Percentiles rank a stretch among this genome's conserved stretches.
Evolutionary conservation across 2,888 invertebrate genomes (phyloP).

Genomic region (Monochamus alternatus): DNA sequence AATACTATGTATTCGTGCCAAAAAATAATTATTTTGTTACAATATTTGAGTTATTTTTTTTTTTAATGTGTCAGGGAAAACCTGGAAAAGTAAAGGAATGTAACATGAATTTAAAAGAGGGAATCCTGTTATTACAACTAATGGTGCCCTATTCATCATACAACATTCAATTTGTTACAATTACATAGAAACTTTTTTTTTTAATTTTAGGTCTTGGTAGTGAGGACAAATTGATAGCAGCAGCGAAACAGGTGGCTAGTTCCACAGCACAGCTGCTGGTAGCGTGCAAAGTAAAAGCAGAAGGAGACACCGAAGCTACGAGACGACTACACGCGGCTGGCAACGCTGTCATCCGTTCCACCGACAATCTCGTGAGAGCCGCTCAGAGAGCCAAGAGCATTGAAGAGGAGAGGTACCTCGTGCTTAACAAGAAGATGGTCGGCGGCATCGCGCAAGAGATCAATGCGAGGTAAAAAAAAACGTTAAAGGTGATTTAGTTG

Average conservation of each 20-base stretch:
- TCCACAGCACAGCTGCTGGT: constrained; percentile 98
- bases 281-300: constrained; percentile 99
- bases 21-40: no score
- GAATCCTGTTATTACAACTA: no score
- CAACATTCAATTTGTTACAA: no score
- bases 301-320: constrained; percentile 95
- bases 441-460: constrained; percentile 98
- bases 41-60: no score
- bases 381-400: constrained; percentile 94
- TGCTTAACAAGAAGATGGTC: constrained; percentile 94
- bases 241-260: constrained; percentile 96
- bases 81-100: no score
- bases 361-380: constrained; percentile 96
- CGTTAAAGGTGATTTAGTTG: not conserved
- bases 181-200: not conserved
- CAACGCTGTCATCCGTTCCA: constrained; percentile 97
- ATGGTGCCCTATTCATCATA: no score
- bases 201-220: constrained; percentile 77
- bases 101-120: no score
- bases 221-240: constrained; percentile 96
- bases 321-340: constrained; percentile 93
- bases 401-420: constrained; percentile 92
- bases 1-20: no score
- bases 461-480: constrained; percentile 78
- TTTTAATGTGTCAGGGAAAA: no score